These are phyloP conservation scores for Leptopterna dolabrata DNA, from an alignment of 2,888 invertebrate species.

Conservation along the genomic window DNA sequence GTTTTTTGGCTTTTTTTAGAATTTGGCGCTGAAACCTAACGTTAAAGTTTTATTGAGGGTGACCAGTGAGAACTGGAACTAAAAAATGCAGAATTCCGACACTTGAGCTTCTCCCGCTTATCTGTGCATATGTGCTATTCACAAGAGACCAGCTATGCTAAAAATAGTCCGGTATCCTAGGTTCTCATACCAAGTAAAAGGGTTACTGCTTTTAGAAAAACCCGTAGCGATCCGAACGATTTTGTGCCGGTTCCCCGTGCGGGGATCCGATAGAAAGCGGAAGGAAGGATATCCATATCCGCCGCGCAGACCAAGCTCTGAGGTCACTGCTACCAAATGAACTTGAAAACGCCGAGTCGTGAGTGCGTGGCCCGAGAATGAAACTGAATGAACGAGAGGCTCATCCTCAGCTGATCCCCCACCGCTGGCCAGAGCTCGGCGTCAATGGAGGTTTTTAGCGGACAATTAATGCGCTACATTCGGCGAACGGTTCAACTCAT, in stretches of 20 bases:
- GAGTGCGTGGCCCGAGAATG: conserved; percentile 5
- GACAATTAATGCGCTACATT: not conserved
- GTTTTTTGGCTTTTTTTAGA: too few relatives aligned
- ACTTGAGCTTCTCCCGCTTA: too few relatives aligned
- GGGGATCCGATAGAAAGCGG: not conserved
- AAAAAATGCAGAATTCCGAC: too few relatives aligned
- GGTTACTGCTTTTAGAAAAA: not conserved
- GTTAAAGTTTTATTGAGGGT: too few relatives aligned
- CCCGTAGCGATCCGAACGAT: not conserved
- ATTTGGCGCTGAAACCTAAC: too few relatives aligned
- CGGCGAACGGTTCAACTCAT: not conserved
- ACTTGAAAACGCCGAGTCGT: conserved; percentile 19
- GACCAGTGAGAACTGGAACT: too few relatives aligned
- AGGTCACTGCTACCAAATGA: conserved; percentile 37
- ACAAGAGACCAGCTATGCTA: too few relatives aligned
- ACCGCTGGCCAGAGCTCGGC: not conserved
- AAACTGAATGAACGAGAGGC: conserved; percentile 21
- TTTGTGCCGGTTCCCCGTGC: not conserved
- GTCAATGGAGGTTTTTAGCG: not conserved
- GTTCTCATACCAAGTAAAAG: not conserved
- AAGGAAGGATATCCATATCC: conserved; percentile 20
- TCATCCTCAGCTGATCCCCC: conserved; percentile 13
- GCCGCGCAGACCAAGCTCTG: not conserved
- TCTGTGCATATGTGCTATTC: too few relatives aligned
- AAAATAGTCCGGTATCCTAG: too few relatives aligned